phyloP scores from a whole-genome alignment of 2,797 vertebrate species.

The Diplodus sargus region DNA sequence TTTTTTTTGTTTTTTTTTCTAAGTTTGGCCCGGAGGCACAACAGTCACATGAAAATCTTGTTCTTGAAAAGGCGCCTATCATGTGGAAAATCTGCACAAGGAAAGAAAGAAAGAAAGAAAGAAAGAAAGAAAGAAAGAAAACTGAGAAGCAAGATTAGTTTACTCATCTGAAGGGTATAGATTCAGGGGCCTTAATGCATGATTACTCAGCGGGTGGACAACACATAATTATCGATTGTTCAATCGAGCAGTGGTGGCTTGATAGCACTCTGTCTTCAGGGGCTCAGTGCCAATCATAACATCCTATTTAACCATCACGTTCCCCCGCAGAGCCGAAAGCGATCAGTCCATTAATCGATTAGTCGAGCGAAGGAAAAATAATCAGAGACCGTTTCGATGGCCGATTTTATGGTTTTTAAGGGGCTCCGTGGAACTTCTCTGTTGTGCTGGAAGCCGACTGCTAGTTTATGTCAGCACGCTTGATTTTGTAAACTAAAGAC shows the following conservation, averaged over 20 bases:
- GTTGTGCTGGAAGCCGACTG: no score
- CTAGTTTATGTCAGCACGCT: no score
- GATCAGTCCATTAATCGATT: background rate
- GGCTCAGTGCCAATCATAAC: slow-evolving; percentile 58
- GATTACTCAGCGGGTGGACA: slow-evolving; percentile 73
- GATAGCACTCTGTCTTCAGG: slow-evolving; percentile 59
- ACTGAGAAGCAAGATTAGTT: slow-evolving; percentile 35
- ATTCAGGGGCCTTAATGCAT: slow-evolving; percentile 63
- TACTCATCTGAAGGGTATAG: slow-evolving; percentile 56
- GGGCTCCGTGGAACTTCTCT: no score
- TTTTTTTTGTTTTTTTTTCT: background rate
- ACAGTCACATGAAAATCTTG: slow-evolving; percentile 77
- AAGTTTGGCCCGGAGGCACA: slow-evolving; percentile 62
- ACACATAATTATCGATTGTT: slow-evolving; percentile 78
- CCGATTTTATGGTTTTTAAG: no score
- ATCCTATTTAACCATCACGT: slow-evolving; percentile 68
- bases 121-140: background rate
- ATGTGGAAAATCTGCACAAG: slow-evolving; percentile 51
- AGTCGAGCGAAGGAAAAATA: background rate
- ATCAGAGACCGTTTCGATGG: background rate
- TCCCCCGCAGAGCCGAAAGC: background rate
- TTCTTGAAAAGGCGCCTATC: slow-evolving; percentile 57
- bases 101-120: background rate
- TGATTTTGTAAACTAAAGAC: no score
- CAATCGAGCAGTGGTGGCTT: slow-evolving; percentile 65